Percentiles rank a stretch among this genome's conserved stretches.
phyloP scores from a whole-genome alignment of 1,140 invertebrate genomes.

The Halesus radiatus region DNA sequence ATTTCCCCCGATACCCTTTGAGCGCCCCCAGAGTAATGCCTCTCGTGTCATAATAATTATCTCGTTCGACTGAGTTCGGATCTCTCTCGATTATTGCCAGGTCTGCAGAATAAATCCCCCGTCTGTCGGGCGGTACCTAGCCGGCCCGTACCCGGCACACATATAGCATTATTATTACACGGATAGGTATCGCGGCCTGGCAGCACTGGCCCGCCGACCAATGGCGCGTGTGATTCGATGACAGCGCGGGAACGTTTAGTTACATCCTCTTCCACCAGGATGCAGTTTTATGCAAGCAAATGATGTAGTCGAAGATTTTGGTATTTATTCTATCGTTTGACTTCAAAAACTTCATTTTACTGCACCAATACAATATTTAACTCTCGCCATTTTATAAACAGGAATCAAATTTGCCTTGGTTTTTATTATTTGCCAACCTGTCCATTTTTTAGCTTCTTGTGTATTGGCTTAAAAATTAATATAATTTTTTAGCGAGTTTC shows the following conservation, averaged over 20 bases:
- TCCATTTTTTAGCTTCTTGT: too few relatives aligned
- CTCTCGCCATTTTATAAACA: too few relatives aligned
- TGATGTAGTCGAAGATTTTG: neutral
- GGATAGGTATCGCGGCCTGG: slow-evolving; percentile 5
- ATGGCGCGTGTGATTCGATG: slow-evolving; percentile 55
- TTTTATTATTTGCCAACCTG: too few relatives aligned
- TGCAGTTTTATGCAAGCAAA: slow-evolving; percentile 15
- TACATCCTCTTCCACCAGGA: slow-evolving; percentile 49
- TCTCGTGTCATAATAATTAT: slow-evolving; percentile 44
- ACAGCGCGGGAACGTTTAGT: slow-evolving; percentile 52
- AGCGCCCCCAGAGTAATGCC: slow-evolving; percentile 23
- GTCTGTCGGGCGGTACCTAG: slow-evolving; percentile 30
- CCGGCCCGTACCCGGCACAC: neutral
- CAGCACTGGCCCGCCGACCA: slow-evolving; percentile 49
- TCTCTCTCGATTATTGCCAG: slow-evolving; percentile 51
- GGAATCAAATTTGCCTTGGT: too few relatives aligned
- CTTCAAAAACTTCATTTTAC: too few relatives aligned
- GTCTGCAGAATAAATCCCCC: slow-evolving; percentile 49
- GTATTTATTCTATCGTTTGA: too few relatives aligned
- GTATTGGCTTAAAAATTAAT: too few relatives aligned
- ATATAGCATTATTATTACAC: neutral
- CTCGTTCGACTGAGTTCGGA: slow-evolving; percentile 32
- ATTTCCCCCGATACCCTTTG: slow-evolving; percentile 24
- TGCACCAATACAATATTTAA: too few relatives aligned
- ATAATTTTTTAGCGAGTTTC: too few relatives aligned